phyloP scores from a whole-genome alignment of 2,888 invertebrate genomes.

The Abrostola tripartita region DNA sequence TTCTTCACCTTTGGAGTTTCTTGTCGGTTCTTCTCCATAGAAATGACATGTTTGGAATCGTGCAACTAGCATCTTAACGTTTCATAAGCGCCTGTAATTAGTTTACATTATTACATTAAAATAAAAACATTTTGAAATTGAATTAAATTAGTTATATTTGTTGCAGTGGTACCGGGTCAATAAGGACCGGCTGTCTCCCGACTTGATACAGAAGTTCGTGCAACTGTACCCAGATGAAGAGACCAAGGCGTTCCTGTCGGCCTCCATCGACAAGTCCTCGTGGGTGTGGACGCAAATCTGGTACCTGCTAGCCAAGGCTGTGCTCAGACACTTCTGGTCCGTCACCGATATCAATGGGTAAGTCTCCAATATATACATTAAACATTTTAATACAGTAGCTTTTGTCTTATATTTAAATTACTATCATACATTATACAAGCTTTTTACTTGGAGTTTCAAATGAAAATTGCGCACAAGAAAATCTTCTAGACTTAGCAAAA shows the following conservation, averaged over 20 bases:
- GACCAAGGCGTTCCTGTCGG: slow-evolving; percentile 92
- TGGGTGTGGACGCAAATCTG: slow-evolving; percentile 96
- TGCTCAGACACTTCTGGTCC: slow-evolving; percentile 96
- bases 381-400: not conserved
- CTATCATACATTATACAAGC: too few relatives aligned
- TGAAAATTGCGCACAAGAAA: too few relatives aligned
- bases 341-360: slow-evolving; percentile 98
- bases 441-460: too few relatives aligned
- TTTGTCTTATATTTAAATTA: not conserved
- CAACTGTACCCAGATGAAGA: slow-evolving; percentile 91
- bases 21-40: too few relatives aligned
- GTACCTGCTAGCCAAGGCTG: slow-evolving; percentile 95
- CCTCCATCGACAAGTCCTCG: slow-evolving; percentile 93
- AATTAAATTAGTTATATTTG: slow-evolving; percentile 51
- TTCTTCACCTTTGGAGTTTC: too few relatives aligned
- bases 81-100: too few relatives aligned
- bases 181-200: slow-evolving; percentile 83
- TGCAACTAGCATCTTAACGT: too few relatives aligned
- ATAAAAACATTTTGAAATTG: too few relatives aligned
- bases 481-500: too few relatives aligned
- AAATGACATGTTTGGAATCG: too few relatives aligned
- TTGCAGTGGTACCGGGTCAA: slow-evolving; percentile 93
- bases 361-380: slow-evolving; percentile 64
- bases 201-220: slow-evolving; percentile 89
- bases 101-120: too few relatives aligned